These are phyloP conservation scores for Xyrauchen texanus DNA, from an alignment of 2,113 vertebrate species.

Conservation along the genomic window DNA sequence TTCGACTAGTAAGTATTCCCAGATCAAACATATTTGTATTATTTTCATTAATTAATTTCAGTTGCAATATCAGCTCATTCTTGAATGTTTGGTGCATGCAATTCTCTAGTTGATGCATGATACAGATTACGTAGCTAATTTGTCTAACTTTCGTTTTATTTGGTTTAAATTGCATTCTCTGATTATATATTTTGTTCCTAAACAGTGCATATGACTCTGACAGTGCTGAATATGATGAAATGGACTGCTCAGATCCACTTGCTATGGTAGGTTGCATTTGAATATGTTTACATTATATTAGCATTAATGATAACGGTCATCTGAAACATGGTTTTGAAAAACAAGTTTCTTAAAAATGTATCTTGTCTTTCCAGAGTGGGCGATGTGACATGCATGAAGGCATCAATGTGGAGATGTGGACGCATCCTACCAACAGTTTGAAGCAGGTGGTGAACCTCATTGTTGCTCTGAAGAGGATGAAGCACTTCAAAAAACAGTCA, in stretches of 20 bases:
- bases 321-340: neutral
- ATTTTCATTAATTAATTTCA: neutral
- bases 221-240: neutral
- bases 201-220: neutral
- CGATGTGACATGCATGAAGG: constrained; percentile 5
- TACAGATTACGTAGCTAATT: no score
- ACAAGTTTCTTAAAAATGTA: no score
- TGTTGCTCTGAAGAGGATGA: constrained; percentile 53
- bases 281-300: neutral
- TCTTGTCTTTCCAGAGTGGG: neutral
- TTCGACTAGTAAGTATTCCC: neutral
- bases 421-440: constrained; percentile 40
- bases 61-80: no score
- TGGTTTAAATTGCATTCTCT: neutral
- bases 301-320: neutral
- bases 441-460: constrained; percentile 45
- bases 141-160: neutral
- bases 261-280: constrained; percentile 41
- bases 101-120: no score
- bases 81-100: no score
- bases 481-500: neutral
- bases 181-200: neutral
- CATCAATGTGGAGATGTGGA: constrained; percentile 45
- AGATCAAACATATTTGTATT: neutral
- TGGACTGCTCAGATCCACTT: neutral